Conservation (phyloP, 2,888 invertebrate species). For the Pilophorus perplexus region DNA sequence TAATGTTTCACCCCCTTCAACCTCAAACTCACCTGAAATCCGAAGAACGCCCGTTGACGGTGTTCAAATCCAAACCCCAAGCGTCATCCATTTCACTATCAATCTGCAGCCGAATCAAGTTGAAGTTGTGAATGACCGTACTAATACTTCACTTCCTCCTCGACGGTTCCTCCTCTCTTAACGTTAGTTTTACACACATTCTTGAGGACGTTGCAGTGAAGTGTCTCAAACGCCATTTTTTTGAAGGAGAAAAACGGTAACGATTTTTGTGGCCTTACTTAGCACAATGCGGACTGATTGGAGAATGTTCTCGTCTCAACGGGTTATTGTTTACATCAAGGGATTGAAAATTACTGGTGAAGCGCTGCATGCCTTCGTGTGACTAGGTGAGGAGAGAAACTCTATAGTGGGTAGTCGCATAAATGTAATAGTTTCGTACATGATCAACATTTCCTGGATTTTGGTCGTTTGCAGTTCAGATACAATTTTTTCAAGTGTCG, state of each 20-base stretch:
- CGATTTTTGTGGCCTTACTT: constrained; percentile 16
- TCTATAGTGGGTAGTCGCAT: too few species aligned
- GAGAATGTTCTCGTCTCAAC: too few species aligned
- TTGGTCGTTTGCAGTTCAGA: too few species aligned
- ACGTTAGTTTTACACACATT: not conserved
- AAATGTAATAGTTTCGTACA: too few species aligned
- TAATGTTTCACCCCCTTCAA: too few species aligned
- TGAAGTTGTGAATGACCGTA: constrained; percentile 1
- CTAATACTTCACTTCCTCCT: constrained; percentile 5
- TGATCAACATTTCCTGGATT: too few species aligned
- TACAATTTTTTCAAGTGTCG: too few species aligned
- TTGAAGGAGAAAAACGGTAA: constrained; percentile 2
- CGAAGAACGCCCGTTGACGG: not conserved
- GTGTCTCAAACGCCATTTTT: constrained; percentile 8
- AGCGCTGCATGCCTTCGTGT: too few species aligned
- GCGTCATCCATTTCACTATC: constrained; percentile 17
- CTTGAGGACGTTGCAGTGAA: not conserved
- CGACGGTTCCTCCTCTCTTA: not conserved
- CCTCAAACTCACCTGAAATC: constrained; percentile 1
- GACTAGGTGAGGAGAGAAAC: too few species aligned
- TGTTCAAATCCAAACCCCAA: constrained; percentile 5
- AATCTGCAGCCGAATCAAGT: constrained; percentile 16
- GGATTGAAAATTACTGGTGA: too few species aligned
- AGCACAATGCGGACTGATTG: constrained; percentile 6
- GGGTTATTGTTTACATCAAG: too few species aligned